Evolutionary conservation across 2,797 vertebrate species (phyloP), one percentile per base, ranked within the genome.

Genomic region (Coluber constrictor): DNA sequence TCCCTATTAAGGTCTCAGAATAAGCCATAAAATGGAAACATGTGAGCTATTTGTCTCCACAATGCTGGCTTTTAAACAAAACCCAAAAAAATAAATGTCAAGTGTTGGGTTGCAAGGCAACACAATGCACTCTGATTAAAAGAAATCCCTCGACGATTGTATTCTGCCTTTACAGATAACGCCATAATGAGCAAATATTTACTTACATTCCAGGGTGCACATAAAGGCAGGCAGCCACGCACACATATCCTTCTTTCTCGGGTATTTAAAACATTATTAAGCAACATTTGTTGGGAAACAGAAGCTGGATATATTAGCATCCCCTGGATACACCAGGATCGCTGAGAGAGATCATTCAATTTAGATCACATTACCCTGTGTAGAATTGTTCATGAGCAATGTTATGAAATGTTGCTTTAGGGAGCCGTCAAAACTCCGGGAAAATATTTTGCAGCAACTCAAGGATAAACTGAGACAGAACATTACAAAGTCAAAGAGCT

Each of bases 21-120:
- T 4, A 16, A 96, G 54, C 93, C 93, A 89, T 95, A 95, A 94
- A 96, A 95, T 88, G 12, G 92, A 94, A 92, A 93, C 87, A 92
- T 59, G 59, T 0, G 5, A 91, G 29, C 66, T 89, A 60, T 79
- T 88, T 56, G 70, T 95, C 90, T 90, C 96, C 90, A 90, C 56
- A 87, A 94, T 20, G 89, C 79, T 23, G 87, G 37, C 74, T 47
- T 83, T 83, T 83, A 83, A 83, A 83, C 74, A 83, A 79, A 37
- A 10, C 1, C 5, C 15, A 16, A 15, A 1, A 43, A 79, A 79
- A 79, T 23, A 43, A 43, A 23, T 83, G 74, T 51, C 43, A 63
- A 87, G 56, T 29, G 79, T 55, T 89, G 87, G 93, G 93, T 92
- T 92, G 88, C 6, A 92, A 0, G 54, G 16, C 74, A 93, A 88